phyloP scores from a whole-genome alignment of 2,113 vertebrate species.

The Trichechus manatus region DNA sequence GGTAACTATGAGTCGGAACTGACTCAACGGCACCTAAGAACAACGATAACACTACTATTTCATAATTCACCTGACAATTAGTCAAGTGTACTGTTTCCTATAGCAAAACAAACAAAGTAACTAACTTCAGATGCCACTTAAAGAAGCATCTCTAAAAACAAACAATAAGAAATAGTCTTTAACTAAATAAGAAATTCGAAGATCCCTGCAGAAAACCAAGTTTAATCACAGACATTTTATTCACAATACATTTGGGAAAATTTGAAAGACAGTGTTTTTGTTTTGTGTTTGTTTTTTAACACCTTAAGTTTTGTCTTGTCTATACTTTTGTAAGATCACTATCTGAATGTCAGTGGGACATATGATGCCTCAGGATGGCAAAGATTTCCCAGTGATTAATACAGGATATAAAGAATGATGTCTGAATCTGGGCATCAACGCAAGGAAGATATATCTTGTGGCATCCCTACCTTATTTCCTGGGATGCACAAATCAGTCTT shows the following conservation, averaged over 20 bases:
- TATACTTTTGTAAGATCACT: background rate
- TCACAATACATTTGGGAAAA: background rate
- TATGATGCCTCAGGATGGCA: constrained; percentile 2
- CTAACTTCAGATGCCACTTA: background rate
- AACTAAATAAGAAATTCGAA: background rate
- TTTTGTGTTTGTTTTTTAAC: constrained; percentile 13
- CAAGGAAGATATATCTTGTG: constrained; percentile 30
- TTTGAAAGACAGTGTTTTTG: background rate
- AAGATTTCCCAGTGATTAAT: constrained; percentile 58
- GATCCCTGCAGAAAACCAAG: background rate
- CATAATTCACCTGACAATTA: background rate
- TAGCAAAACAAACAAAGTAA: constrained; percentile 28
- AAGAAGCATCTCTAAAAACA: background rate
- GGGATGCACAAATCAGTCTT: constrained; percentile 39
- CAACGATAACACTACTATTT: background rate
- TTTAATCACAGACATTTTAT: constrained; percentile 43
- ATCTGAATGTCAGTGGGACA: constrained; percentile 56
- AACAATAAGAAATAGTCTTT: background rate
- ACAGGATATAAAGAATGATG: constrained; percentile 31
- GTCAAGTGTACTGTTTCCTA: background rate
- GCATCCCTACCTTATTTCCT: background rate
- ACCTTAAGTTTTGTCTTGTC: constrained; percentile 23
- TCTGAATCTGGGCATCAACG: constrained; percentile 62
- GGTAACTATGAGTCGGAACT: too few relatives aligned
- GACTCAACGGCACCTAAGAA: too few relatives aligned